A percentile compares a stretch with the other conserved stretches of the same genome.
phyloP scores from a whole-genome alignment of 2,888 invertebrate species.

The Chalcosyrphus nemorum region DNA sequence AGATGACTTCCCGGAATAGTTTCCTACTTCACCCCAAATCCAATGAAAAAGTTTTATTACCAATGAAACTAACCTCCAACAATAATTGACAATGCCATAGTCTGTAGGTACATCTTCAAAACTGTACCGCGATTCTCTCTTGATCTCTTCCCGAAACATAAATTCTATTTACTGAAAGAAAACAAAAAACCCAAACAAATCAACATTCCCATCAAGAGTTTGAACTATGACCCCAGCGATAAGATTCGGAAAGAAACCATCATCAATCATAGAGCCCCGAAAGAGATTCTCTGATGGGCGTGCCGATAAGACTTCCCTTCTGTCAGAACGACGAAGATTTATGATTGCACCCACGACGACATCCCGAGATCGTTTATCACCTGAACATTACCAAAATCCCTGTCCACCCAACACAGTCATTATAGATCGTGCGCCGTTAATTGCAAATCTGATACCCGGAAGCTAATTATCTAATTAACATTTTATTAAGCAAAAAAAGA shows the following conservation, averaged over 20 bases:
- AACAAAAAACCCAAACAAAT: not conserved
- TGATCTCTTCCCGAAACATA: not conserved
- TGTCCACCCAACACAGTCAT: not conserved
- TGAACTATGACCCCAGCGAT: constrained; percentile 56
- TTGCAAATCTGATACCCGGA: constrained; percentile 61
- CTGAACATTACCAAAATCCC: constrained; percentile 22
- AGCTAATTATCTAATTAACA: constrained; percentile 50
- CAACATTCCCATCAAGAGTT: constrained; percentile 22
- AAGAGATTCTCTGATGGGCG: constrained; percentile 51
- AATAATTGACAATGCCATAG: constrained; percentile 15
- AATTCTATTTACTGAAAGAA: constrained; percentile 29
- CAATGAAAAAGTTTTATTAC: not conserved
- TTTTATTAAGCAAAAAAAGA: constrained; percentile 33
- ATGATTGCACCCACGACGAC: constrained; percentile 63
- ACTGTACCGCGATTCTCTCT: not conserved
- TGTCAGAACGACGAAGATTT: constrained; percentile 67
- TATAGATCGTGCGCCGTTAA: constrained; percentile 21
- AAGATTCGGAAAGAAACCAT: constrained; percentile 36
- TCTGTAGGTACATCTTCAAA: not conserved
- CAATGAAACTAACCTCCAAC: not conserved
- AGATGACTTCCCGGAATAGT: not conserved
- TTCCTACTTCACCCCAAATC: not conserved
- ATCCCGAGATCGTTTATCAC: constrained; percentile 61
- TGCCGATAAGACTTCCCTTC: constrained; percentile 51
- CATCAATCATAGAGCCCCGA: constrained; percentile 57